Evolutionary conservation across 2,113 vertebrate genomes (phyloP), one percentile per base, ranked within the genome.

Genomic region (Pleuronectes platessa): DNA sequence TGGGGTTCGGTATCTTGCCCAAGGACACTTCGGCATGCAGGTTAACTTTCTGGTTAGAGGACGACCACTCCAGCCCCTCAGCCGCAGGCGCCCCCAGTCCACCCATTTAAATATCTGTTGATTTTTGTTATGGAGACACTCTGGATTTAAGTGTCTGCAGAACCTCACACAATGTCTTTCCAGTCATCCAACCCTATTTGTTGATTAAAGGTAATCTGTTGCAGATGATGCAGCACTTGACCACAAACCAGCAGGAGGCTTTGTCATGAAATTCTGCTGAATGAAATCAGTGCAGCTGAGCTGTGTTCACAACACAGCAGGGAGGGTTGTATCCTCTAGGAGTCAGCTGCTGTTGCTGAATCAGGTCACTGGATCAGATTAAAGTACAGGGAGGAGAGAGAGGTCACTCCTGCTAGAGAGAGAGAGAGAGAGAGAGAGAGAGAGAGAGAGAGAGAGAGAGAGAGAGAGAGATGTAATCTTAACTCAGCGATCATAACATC

Each of bases 341-440:
- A 45, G 61, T 42, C 47, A 0, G 27, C 6, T 65, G 31, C 71
- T 59, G 49, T 40, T n/a, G 58, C 40, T 66, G 64, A 79, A 70
- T 74, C 47, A 79, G 79, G 67, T 79, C 68, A 79, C 37, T 71
- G 73, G 35, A 37, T 37, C 35, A 37, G 35, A 37, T 37, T 37
- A 37, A 37, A 37, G 7, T 37, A 37, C 35, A 37, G 35, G 35
- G 35, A 37, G 35, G 35, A 37, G 9, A 37, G 35, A 37, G 35
- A 10, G 61, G 76, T 76, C 79, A 85, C 15, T 51, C 18, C 3
- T 18, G 27, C 27, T 20, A 51, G 14, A 51, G 1, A 51, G 14
- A 12, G 45, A 15, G 12, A 15, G 42, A 45, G 42, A 45, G 42
- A 11, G 42, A 45, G 8, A 49, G 13, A 49, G 1, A 49, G 13